These are phyloP conservation scores for Lycaon pictus DNA, from an alignment of 2,113 vertebrate genomes.

Conservation along the genomic window DNA sequence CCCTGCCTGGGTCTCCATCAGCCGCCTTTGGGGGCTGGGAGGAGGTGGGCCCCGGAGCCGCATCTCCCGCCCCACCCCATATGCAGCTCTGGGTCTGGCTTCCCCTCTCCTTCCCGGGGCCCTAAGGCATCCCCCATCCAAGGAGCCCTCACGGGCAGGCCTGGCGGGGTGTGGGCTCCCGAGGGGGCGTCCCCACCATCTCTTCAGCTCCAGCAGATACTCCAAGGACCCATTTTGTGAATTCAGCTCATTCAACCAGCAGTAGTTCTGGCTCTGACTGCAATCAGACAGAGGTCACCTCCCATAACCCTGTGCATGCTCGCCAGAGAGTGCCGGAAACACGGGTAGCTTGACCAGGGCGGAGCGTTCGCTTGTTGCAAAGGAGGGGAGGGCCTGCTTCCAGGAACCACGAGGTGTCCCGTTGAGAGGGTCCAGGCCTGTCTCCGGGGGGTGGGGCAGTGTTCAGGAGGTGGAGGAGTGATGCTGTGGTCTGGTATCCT, in stretches of 20 bases:
- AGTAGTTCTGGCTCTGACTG: not conserved
- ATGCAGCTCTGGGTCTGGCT: not conserved
- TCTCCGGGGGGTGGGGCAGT: not conserved
- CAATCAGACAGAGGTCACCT: not conserved
- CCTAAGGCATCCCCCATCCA: not conserved
- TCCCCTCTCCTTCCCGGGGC: not conserved
- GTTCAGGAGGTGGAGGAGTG: not conserved
- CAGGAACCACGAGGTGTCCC: not conserved
- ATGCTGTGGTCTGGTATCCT: not conserved
- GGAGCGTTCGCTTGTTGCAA: not conserved
- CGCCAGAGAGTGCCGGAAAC: not conserved
- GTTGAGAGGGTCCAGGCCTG: not conserved
- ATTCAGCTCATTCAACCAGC: not conserved
- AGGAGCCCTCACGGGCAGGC: not conserved
- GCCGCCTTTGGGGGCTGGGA: not conserved
- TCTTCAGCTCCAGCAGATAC: not conserved
- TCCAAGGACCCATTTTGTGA: not conserved
- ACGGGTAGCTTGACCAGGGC: not conserved
- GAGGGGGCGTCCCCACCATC: not conserved
- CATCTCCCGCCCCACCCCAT: not conserved
- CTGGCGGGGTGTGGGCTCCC: not conserved
- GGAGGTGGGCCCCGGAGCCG: not conserved
- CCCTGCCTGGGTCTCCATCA: not conserved
- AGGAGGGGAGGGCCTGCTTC: not conserved
- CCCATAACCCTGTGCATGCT: fast-evolving